A percentile compares a stretch with the other conserved stretches of the same genome.
These are phyloP conservation scores for Catharus fuscescens DNA, from an alignment of 2,113 vertebrate genomes.

Conservation along the genomic window DNA sequence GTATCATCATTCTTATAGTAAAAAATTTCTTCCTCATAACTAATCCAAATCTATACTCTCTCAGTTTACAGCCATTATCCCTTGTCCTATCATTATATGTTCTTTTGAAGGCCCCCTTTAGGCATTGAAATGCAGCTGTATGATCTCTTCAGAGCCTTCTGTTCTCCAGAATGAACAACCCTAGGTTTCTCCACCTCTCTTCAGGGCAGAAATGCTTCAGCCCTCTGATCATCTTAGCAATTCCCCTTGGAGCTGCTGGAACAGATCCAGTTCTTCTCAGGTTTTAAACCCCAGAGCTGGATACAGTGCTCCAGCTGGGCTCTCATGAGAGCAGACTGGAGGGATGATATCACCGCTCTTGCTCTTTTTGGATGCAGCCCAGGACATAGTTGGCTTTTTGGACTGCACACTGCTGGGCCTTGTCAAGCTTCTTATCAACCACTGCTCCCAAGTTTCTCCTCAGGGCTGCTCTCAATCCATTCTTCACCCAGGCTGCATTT, in stretches of 20 bases:
- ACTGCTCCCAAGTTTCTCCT: not conserved
- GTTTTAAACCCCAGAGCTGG: not conserved
- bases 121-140: not conserved
- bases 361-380: not conserved
- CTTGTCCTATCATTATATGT: not conserved
- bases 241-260: not conserved
- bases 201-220: not conserved
- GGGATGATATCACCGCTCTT: not conserved
- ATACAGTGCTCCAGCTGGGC: not conserved
- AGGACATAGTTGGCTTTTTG: not conserved
- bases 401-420: not conserved
- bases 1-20: not conserved
- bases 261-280: not conserved
- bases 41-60: not conserved
- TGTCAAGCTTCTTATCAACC: not conserved
- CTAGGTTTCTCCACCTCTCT: too few species aligned
- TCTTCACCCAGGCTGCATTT: not conserved
- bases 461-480: not conserved
- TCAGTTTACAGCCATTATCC: not conserved
- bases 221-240: not conserved
- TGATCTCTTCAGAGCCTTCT: not conserved
- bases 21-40: not conserved
- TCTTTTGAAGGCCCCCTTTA: not conserved
- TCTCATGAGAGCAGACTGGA: not conserved
- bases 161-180: not conserved